These are phyloP conservation scores for Tetragonula clypearis DNA, from an alignment of 1,140 invertebrate species.

Conservation along the genomic window DNA sequence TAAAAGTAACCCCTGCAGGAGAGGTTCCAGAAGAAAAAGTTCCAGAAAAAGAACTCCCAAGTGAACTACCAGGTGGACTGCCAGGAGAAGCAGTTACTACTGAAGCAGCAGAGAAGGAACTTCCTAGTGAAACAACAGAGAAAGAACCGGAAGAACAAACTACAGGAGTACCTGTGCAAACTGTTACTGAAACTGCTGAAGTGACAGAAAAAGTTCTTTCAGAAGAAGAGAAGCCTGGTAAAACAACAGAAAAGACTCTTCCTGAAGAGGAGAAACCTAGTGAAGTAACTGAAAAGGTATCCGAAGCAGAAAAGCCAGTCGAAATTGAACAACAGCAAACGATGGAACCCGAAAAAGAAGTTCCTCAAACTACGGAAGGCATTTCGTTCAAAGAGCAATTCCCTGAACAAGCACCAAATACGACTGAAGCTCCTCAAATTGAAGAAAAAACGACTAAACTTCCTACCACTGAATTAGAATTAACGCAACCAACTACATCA, in stretches of 20 bases:
- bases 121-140: conserved; percentile 6
- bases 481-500: conserved; percentile 18
- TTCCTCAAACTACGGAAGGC: conserved; percentile 30
- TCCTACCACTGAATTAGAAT: conserved; percentile 30
- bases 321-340: conserved; percentile 15
- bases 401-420: neutral
- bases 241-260: conserved; percentile 13
- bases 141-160: neutral
- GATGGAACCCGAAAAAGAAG: conserved; percentile 10
- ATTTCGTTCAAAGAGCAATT: neutral
- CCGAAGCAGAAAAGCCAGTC: conserved; percentile 63
- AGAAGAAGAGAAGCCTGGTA: conserved; percentile 29
- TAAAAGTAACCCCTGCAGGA: conserved; percentile 17
- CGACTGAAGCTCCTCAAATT: conserved; percentile 1
- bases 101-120: neutral
- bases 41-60: conserved; percentile 36
- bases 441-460: conserved; percentile 45
- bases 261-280: conserved; percentile 31
- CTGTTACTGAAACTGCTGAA: neutral
- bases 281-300: conserved; percentile 7
- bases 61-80: neutral
- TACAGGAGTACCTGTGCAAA: neutral
- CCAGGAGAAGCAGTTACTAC: neutral
- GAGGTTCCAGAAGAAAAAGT: conserved; percentile 56
- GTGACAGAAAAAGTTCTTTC: conserved; percentile 9